Evolutionary conservation across 2,888 invertebrate species (phyloP).

Genomic region (Dysmachus trigonus): DNA sequence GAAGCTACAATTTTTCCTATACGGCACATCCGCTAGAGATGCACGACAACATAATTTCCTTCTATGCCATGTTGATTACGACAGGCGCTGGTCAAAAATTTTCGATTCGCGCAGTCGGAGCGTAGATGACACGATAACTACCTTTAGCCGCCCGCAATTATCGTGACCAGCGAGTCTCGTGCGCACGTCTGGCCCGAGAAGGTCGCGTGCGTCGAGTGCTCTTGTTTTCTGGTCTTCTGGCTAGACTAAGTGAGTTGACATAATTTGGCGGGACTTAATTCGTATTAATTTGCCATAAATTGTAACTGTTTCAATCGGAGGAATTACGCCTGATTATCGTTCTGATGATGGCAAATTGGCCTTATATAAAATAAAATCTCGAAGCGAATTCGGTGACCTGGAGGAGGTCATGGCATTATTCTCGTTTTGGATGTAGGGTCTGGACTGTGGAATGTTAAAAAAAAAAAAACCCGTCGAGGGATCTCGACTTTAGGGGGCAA

Average conservation of each 20-base stretch:
- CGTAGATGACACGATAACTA: constrained; percentile 29
- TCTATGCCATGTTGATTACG: neutral
- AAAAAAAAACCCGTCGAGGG: neutral
- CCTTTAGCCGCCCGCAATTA: neutral
- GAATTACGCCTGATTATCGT: neutral
- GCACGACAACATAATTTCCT: neutral
- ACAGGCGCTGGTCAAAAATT: constrained; percentile 12
- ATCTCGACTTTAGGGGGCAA: neutral
- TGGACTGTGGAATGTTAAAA: neutral
- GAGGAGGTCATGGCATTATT: neutral
- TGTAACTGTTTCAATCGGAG: neutral
- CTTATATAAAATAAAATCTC: too few species aligned
- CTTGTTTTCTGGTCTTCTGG: constrained; percentile 21
- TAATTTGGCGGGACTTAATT: neutral
- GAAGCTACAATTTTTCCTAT: neutral
- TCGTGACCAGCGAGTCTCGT: neutral
- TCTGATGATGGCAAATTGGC: neutral
- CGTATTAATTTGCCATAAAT: neutral
- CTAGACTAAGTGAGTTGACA: constrained; percentile 32
- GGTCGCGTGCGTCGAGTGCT: constrained; percentile 21
- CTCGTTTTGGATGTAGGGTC: too few species aligned
- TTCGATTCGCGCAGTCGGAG: neutral
- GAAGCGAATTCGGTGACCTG: neutral
- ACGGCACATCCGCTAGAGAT: neutral
- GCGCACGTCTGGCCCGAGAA: neutral